phyloP scores from a whole-genome alignment of 2,888 invertebrate species.

The Liopterus haemorrhoidalis region DNA sequence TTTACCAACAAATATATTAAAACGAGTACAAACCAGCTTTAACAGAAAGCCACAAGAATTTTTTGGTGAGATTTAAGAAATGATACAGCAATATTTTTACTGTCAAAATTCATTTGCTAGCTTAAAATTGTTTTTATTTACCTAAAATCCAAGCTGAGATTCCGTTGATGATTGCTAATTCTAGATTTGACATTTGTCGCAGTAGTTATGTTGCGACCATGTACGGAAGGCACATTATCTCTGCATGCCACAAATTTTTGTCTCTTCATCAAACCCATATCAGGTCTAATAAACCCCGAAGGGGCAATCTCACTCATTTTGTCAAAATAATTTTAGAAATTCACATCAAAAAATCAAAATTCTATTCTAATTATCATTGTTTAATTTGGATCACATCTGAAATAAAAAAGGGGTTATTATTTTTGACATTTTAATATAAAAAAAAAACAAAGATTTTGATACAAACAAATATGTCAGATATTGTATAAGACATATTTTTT shows the following conservation, averaged over 20 bases:
- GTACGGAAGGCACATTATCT: conserved; percentile 51
- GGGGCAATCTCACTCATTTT: conserved; percentile 36
- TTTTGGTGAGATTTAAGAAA: conserved; percentile 1
- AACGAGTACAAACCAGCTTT: too few species aligned
- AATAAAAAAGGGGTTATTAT: too few species aligned
- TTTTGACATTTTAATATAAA: too few species aligned
- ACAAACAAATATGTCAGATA: too few species aligned
- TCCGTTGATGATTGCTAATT: conserved; percentile 72
- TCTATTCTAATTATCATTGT: too few species aligned
- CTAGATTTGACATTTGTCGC: conserved; percentile 48
- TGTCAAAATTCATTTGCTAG: not conserved
- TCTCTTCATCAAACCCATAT: conserved; percentile 29
- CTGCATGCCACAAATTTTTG: conserved; percentile 39
- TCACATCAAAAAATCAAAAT: too few species aligned
- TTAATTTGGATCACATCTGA: too few species aligned
- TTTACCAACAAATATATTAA: too few species aligned
- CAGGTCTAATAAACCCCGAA: conserved; percentile 31
- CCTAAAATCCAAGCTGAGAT: conserved; percentile 86
- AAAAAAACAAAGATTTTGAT: too few species aligned
- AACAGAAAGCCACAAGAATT: conserved; percentile 6
- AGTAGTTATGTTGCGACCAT: conserved; percentile 49
- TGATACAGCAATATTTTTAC: not conserved
- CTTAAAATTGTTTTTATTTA: conserved; percentile 43
- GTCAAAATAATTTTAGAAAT: conserved; percentile 17
- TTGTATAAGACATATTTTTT: too few species aligned